A percentile compares a stretch with the other conserved stretches of the same genome.
These are phyloP conservation scores for Eremophila alpestris DNA, from an alignment of 2,797 vertebrate genomes.

Conservation along the genomic window DNA sequence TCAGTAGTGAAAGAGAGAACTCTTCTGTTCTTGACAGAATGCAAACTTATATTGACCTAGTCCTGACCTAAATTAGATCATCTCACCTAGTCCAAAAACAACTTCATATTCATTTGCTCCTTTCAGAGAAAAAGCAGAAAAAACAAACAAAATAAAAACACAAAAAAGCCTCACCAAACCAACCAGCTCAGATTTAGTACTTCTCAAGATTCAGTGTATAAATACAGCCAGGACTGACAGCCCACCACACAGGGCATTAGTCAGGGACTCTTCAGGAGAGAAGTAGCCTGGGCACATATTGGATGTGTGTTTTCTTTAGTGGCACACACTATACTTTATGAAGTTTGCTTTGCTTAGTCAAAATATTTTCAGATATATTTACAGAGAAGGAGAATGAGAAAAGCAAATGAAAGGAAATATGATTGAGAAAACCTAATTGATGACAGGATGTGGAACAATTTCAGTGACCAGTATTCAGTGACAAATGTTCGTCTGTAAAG, in stretches of 20 bases:
- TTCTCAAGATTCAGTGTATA: background rate
- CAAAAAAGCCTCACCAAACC: rapidly evolving
- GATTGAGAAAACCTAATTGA: background rate
- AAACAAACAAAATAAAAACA: background rate
- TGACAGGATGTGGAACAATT: background rate
- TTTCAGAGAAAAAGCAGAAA: background rate
- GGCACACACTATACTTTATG: background rate
- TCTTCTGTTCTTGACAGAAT: background rate
- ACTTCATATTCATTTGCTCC: background rate
- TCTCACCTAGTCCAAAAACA: background rate
- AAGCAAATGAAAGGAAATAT: background rate
- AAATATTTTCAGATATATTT: background rate
- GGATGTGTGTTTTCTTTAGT: background rate
- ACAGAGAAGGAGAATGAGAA: background rate
- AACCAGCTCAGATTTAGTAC: background rate
- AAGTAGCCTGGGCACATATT: background rate
- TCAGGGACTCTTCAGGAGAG: background rate
- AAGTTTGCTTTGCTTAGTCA: background rate
- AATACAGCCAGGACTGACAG: background rate
- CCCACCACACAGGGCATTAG: background rate
- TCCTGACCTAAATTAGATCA: background rate
- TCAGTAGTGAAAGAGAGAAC: background rate
- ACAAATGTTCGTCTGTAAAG: background rate
- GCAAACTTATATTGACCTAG: background rate
- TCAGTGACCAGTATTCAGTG: background rate